Percentiles rank a stretch among this genome's conserved stretches.
These are phyloP conservation scores for Mnemiopsis leidyi DNA, from an alignment of 37 sponge, comb jelly and placozoan genomes.

Conservation along the genomic window DNA sequence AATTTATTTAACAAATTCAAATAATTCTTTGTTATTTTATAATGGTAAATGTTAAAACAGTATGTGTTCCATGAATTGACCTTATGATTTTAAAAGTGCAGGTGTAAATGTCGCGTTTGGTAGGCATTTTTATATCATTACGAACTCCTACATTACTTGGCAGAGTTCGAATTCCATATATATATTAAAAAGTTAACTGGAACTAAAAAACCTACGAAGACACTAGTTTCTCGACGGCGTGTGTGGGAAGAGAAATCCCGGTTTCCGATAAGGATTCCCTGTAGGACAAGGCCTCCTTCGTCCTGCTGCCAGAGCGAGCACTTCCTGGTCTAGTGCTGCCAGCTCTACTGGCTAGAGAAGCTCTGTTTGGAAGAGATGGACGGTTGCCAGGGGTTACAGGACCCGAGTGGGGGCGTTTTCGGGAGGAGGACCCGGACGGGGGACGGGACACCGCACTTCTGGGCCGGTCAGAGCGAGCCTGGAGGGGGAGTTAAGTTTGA, in stretches of 20 bases:
- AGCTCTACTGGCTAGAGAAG: not conserved
- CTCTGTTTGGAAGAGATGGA: not conserved
- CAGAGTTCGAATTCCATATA: no score
- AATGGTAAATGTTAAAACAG: no score
- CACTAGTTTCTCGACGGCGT: constrained; percentile 23
- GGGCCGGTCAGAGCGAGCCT: not conserved
- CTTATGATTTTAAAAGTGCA: no score
- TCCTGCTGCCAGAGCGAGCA: not conserved
- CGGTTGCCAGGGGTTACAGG: constrained; percentile 7
- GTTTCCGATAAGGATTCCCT: constrained; percentile 63
- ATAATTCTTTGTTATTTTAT: no score
- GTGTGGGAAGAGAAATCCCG: constrained; percentile 29
- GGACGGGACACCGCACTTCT: not conserved
- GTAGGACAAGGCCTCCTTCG: not conserved
- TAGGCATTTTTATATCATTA: no score
- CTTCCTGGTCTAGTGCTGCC: not conserved
- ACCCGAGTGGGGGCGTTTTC: constrained; percentile 5
- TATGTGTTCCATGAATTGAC: no score
- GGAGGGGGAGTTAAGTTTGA: no score
- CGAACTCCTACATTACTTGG: no score
- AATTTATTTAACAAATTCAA: no score
- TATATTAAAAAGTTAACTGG: no score
- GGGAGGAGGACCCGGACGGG: not conserved
- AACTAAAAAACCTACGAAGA: constrained; percentile 39
- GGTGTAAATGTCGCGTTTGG: no score